phyloP scores from a whole-genome alignment of 1,140 invertebrate genomes.

The Drosophila orena region DNA sequence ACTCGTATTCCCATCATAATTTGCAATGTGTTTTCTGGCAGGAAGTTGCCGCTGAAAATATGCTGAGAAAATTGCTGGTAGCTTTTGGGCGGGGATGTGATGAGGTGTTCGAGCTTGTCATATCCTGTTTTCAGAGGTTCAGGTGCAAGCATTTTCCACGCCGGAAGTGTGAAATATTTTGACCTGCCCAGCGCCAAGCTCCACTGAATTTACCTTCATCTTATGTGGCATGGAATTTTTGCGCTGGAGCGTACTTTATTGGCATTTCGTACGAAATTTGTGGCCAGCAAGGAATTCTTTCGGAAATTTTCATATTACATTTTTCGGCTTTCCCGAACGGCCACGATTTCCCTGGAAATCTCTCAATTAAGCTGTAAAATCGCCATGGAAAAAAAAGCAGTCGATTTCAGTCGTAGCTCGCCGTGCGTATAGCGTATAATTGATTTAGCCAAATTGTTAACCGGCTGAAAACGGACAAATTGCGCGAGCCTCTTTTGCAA shows the following conservation, averaged over 20 bases:
- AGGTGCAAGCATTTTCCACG: conserved; percentile 20
- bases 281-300: conserved; percentile 62
- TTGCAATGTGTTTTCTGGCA: conserved; percentile 56
- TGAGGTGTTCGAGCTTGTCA: conserved; percentile 59
- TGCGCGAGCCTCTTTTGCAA: conserved; percentile 26
- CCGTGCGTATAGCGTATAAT: conserved; percentile 70
- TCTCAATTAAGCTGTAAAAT: conserved; percentile 65
- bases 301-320: conserved; percentile 60
- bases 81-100: not conserved
- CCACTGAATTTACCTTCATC: conserved; percentile 46
- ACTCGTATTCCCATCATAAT: conserved; percentile 55
- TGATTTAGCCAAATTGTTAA: conserved; percentile 80
- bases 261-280: conserved; percentile 74
- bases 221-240: conserved; percentile 72
- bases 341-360: conserved; percentile 43
- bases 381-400: conserved; percentile 5
- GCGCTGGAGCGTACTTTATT: conserved; percentile 74
- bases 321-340: conserved; percentile 14
- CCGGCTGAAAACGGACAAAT: conserved; percentile 69
- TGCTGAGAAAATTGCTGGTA: conserved; percentile 35
- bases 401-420: conserved; percentile 22
- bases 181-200: conserved; percentile 18
- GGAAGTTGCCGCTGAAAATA: conserved; percentile 61
- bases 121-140: conserved; percentile 73
- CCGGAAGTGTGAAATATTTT: conserved; percentile 79